phyloP scores from a whole-genome alignment of 2,113 vertebrate species.

The Lates calcarifer region DNA sequence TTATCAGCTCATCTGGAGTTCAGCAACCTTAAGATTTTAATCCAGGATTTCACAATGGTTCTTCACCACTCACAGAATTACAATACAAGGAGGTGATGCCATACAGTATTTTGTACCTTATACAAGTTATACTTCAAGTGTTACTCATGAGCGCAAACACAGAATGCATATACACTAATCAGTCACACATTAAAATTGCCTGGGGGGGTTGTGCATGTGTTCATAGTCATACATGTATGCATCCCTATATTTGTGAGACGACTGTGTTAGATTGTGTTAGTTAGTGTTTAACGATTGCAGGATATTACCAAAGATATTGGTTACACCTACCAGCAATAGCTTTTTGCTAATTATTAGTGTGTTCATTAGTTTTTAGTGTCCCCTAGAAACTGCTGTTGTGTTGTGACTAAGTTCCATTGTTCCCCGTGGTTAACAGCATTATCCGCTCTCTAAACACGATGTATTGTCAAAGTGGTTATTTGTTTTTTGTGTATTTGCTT shows the following conservation, averaged over 20 bases:
- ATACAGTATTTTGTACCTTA: not conserved
- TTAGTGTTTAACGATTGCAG: not conserved
- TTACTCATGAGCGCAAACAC: not conserved
- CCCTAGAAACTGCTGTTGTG: not conserved
- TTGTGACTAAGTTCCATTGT: not conserved
- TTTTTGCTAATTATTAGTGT: not conserved
- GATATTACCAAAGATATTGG: too few species aligned
- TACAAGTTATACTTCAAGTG: not conserved
- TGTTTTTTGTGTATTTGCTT: not conserved
- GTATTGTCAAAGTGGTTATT: not conserved
- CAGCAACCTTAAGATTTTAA: slow-evolving; percentile 8
- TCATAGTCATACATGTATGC: not conserved
- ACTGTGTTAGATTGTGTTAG: not conserved
- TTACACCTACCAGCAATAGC: not conserved
- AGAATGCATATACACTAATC: too few species aligned
- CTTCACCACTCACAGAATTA: not conserved
- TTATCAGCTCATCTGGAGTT: slow-evolving; percentile 33
- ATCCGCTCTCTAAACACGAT: not conserved
- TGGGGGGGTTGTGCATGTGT: too few species aligned
- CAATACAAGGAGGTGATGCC: not conserved
- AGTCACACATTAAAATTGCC: too few species aligned
- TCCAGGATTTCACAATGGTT: slow-evolving; percentile 11
- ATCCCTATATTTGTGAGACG: not conserved
- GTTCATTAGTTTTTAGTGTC: not conserved
- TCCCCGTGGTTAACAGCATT: not conserved